Base-by-base conservation (phyloP, 2,888 invertebrate species). In the Thalpophila matura region DNA sequence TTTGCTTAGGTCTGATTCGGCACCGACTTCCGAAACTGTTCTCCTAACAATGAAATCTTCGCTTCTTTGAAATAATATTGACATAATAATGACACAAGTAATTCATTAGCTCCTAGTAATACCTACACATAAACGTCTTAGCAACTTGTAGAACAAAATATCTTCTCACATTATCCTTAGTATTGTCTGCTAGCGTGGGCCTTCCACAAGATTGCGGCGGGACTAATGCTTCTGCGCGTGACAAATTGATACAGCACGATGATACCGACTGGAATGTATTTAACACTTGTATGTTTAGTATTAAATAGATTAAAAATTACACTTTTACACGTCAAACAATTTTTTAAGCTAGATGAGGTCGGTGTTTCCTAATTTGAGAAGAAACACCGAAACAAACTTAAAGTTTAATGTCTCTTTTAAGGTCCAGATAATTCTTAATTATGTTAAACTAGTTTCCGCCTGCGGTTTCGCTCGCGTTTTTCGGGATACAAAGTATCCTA, bases 221-320 rank as follows among this genome's bases (percentile, higher is more conserved):
- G 69, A 63, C 37, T 42, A 59, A 74, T 55, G 51, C 35, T n/a
- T 24, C 74, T 60, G 42, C 29, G 22, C 33, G 61, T 67, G 61
- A 71, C 71, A 56, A 67, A 71, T 61, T 43, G 43, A 53, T 35
- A 31, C 33, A 40, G 22, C 27, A 38, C 26, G 24, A 53, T 65
- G 42, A 47, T 57, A 51, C 20, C 18, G 18, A 10, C 29, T 27
- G 16, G 1, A 29, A 16, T 24, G 20, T 59, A 35, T 24, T 42
- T 59, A 29, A 20, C 7, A 33, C 18, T 10, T 38, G 2, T 12
- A 26, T n/a, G 18, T n/a, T n/a, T n/a, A n/a, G 7, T 33, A 27
- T 45, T 45, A 14, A 46, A 50, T 60, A 27, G n/a, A n/a, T n/a
- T n/a, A n/a, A n/a, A n/a, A n/a, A n/a, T n/a, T n/a, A n/a, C n/a